Evolutionary conservation across 2,888 invertebrate genomes (phyloP).

Genomic region (Acrobasis repandana): DNA sequence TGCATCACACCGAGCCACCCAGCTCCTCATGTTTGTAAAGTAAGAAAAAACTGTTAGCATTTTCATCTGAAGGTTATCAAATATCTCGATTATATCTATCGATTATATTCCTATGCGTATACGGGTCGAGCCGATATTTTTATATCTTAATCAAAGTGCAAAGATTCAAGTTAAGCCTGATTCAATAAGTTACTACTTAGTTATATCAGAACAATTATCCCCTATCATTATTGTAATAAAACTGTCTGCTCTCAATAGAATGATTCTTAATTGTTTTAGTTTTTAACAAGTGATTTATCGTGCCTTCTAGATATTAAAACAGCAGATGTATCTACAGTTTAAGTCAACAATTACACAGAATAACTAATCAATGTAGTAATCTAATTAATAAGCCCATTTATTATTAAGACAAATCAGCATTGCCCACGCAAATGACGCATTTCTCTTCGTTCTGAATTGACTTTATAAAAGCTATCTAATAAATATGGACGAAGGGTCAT

Average conservation of each 20-base stretch:
- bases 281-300: not conserved
- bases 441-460: constrained; percentile 1
- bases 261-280: not conserved
- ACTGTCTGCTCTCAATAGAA: not conserved
- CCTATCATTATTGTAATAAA: not conserved
- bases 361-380: constrained; percentile 13
- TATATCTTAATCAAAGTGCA: not conserved
- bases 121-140: too few species aligned
- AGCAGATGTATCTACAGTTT: not conserved
- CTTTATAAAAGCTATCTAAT: constrained; percentile 10
- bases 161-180: not conserved
- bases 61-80: too few species aligned
- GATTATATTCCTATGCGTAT: too few species aligned
- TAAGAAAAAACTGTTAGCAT: too few species aligned
- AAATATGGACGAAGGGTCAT: not conserved
- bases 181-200: not conserved
- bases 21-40: too few species aligned
- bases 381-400: constrained; percentile 19
- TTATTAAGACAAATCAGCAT: constrained; percentile 16
- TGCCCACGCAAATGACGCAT: constrained; percentile 17
- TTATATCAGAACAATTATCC: not conserved
- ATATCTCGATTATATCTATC: too few species aligned
- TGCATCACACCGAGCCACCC: too few species aligned
- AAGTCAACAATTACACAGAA: not conserved
- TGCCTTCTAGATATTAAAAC: not conserved